Evolutionary conservation across 2,797 vertebrate species (phyloP), one percentile per base, ranked within the genome.

Genomic region (Catharus ustulatus): DNA sequence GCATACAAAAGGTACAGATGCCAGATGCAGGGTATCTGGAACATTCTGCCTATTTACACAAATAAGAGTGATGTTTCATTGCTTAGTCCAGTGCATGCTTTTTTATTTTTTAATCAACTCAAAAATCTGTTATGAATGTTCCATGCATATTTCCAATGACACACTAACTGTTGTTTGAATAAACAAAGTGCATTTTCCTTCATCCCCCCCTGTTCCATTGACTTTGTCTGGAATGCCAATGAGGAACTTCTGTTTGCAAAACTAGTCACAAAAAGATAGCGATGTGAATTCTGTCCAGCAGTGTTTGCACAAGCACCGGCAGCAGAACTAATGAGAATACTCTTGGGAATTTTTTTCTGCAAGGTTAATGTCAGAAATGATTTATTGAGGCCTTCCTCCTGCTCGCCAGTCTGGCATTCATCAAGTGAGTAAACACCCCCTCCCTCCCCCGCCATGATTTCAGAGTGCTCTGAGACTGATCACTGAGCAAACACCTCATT

Each of bases 291-390:
- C 75, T 94, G 78, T 55, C 72, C 64, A 68, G 59, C 54, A 36
- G 27, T 94, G 90, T 96, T 95, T 95, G 89, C 78, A 92, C 78
- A 89, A 93, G 75, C 72, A 54, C 61, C 6, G 0, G 43, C 4
- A 9, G 54, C 82, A 87, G 36, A 91, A 68, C 51, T 77, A 83
- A 82, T 84, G 80, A 0, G 49, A 81, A 94, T 40, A 72, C 72
- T 83, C 81, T 34, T 11, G 61, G 73, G 93, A 93, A 85, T 81
- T 92, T 27, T 43, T 73, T 93, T 91, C 82, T 89, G 72, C 84
- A 89, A 92, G 89, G 91, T 89, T 94, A 72, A 77, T 30, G 82
- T 95, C 93, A 95, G 58, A 80, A 85, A 68, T 95, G 90, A 94
- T 95, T 95, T 93, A 96, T 85, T 63, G 79, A 92, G 86, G 43